These are phyloP conservation scores for Cerastoderma edule DNA, from an alignment of 2,888 invertebrate species.

Conservation along the genomic window DNA sequence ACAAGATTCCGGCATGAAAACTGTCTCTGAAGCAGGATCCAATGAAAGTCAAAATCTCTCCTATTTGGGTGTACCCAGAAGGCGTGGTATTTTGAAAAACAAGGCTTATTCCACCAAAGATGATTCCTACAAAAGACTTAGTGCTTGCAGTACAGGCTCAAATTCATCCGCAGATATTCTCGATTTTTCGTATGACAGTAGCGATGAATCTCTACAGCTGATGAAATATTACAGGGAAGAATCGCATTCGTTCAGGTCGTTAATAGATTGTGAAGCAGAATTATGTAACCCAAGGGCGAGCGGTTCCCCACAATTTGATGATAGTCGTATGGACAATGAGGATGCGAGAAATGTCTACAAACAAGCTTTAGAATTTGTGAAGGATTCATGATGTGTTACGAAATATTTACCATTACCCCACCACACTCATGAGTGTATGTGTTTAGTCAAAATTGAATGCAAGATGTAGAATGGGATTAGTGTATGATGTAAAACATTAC, in stretches of 20 bases:
- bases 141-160: slow-evolving; percentile 79
- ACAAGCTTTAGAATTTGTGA: slow-evolving; percentile 62
- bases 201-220: slow-evolving; percentile 65
- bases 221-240: slow-evolving; percentile 34
- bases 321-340: slow-evolving; percentile 49
- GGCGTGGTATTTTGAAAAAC: slow-evolving; percentile 77
- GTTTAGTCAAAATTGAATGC: too few relatives aligned
- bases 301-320: slow-evolving; percentile 30
- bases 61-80: slow-evolving; percentile 62
- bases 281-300: slow-evolving; percentile 37
- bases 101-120: slow-evolving; percentile 42
- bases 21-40: background rate
- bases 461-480: too few relatives aligned
- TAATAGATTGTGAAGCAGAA: slow-evolving; percentile 31
- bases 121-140: slow-evolving; percentile 77
- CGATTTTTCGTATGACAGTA: slow-evolving; percentile 81
- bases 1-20: slow-evolving; percentile 1
- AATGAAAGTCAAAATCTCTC: slow-evolving; percentile 28
- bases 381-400: slow-evolving; percentile 8
- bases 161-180: slow-evolving; percentile 82
- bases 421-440: too few relatives aligned
- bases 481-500: too few relatives aligned
- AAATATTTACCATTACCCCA: too few relatives aligned
- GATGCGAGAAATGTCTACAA: slow-evolving; percentile 66
- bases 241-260: slow-evolving; percentile 24